Conservation (phyloP, 2,888 invertebrate species). For the Escarpia spicata region DNA sequence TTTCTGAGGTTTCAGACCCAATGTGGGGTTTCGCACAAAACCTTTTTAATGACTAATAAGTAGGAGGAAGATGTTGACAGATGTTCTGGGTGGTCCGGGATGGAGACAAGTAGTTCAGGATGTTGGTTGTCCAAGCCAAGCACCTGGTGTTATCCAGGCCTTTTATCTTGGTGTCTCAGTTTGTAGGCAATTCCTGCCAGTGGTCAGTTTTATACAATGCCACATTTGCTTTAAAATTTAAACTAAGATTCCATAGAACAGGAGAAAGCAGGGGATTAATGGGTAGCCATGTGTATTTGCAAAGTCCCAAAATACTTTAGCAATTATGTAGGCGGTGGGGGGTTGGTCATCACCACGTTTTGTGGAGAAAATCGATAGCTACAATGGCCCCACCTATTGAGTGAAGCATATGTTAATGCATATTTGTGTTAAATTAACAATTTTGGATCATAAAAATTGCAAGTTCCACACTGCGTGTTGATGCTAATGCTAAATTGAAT, state of each 20-base stretch:
- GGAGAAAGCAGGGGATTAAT: too few species aligned
- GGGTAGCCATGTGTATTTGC: too few species aligned
- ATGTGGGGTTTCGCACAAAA: not conserved
- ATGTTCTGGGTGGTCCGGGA: not conserved
- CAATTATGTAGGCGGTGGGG: too few species aligned
- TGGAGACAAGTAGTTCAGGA: not conserved
- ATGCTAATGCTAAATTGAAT: too few species aligned
- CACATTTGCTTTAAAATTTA: not conserved
- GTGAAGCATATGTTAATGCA: too few species aligned
- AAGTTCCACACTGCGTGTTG: too few species aligned
- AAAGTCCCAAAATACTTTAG: too few species aligned
- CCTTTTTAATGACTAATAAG: not conserved
- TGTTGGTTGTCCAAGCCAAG: not conserved
- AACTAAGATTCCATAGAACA: not conserved
- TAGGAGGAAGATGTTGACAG: not conserved
- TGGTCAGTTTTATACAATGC: not conserved
- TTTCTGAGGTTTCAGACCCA: not conserved
- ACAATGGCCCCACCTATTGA: too few species aligned
- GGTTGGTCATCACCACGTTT: too few species aligned
- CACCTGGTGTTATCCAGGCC: not conserved
- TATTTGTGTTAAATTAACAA: too few species aligned
- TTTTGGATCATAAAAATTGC: too few species aligned
- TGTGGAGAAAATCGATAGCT: too few species aligned
- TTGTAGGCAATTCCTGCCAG: not conserved
- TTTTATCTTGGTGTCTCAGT: not conserved